Evolutionary conservation across 2,113 vertebrate species (phyloP), one percentile per base, ranked within the genome.

Genomic region (Megaceryle maxima): DNA sequence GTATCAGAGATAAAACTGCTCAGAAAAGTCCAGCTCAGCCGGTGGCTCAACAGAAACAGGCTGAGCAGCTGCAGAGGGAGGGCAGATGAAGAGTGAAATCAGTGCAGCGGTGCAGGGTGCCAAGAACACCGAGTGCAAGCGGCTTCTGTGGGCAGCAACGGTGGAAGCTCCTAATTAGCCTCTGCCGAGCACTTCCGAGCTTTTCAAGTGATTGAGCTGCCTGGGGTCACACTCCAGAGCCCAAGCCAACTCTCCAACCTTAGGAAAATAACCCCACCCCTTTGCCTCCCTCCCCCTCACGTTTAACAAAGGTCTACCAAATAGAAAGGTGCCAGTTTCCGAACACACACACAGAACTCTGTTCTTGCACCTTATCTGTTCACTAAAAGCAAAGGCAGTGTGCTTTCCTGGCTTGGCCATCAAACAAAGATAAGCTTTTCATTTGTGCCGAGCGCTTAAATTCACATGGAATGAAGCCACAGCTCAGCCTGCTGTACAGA

Each of bases 61-160:
- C 28, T 83, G 55, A 66, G 55, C 0, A 5, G 70, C 87, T 51
- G 55, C 3, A 76, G n/a, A 79, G 80, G 73, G 82, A 64, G 59
- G 84, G 85, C 85, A 93, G 87, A 85, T n/a, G 72, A 92, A 93
- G 79, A 93, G 63, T 63, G 63, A 83, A 90, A 88, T 77, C 78
- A 85, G 74, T 73, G 82, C 91, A 91, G 79, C 0, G 82, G 63
- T 18, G 50, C 68, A 89, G 55, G 37, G 68, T 93, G 96, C 96
- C 96, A 97, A 96, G 96, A 94, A 96, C 90, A 96, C 59, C 2
- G 44, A 93, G 94, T 94, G 90, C 95, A 93, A 96, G 88, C 60
- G 70, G 88, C 94, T 91, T 87, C 90, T 78, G 78, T 37, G 56
- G 62, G 92, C 46, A 97, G 85, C 6, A 1, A 69, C 7, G 25